Base-by-base conservation (phyloP, 1,140 invertebrate species). In the Spodoptera frugiperda region DNA sequence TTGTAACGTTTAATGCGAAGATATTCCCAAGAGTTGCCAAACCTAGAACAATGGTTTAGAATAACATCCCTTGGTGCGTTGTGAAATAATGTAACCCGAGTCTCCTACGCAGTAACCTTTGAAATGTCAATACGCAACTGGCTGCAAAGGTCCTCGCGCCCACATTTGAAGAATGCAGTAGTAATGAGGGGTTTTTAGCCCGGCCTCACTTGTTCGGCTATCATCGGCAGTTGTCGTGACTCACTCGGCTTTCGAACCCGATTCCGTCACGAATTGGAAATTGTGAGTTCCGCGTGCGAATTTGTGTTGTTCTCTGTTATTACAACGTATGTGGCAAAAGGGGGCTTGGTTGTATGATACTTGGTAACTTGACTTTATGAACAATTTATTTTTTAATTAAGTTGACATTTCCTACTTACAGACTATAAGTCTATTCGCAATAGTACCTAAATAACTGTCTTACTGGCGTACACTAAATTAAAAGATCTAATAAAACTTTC, bases 201-300 rank as follows among this genome's bases (percentile, higher is more conserved):
- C 39, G 15, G 49, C 6, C 48, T 33, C 17, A 44, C 53, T 63
- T 63, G 59, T 55, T 72, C 33, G 33, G 65, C n/a, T 68, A 72
- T 44, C 68, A 46, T 57, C 68, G 53, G 53, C 15, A 44, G 12
- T 3, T 11, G 30, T 72, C 68, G 68, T 72, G 68, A 72, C 68
- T 57, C 21, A 39, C 53, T 72, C 68, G 53, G 68, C 68, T 72
- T 72, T 57, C 68, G 59, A 65, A 48, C 61, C 12, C 68, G 33
- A 6, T 33, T 55, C 33, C 68, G 53, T 55, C 68, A 72, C 68
- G 68, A 72, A 72, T 72, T 72, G 53, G 51, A 72, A 72, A 72
- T 72, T 72, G 33, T 51, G 17, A 68, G 65, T 53, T 30, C 21
- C 48, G 51, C 12, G 65, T 53, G 65, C 25, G 46, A 51, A 68